Base-by-base conservation (phyloP, 1,140 invertebrate species). In the Eumeta japonica region DNA sequence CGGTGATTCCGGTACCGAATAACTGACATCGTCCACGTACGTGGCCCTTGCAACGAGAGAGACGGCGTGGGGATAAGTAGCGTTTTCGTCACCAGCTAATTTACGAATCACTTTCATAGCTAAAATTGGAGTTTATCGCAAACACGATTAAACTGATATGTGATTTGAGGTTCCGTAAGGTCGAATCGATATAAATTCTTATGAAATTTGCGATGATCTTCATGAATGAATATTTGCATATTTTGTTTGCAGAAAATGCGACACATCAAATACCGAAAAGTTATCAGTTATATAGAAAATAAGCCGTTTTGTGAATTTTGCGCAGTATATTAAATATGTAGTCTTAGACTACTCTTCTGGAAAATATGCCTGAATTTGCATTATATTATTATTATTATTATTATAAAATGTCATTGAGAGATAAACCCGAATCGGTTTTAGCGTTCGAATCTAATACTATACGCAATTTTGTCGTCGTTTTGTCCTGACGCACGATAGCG, bases 241-340 rank as follows among this genome's bases (percentile, higher is more conserved):
- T 14, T 3, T 42, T 13, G 24, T 42, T 35, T 10, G 44, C 39
- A n/a, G 16, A 28, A 14, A 45, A 13, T 11, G 39, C 43, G n/a
- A 31, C 16, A n/a, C 5, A n/a, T 7, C 5, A 24, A 7, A 24
- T 7, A n/a, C 20, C 5, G 5, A 24, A 24, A 7, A n/a, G n/a
- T n/a, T n/a, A 7, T n/a, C 20, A 24, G n/a, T 24, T 7, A 24
- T 24, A 24, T 7, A 24, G 5, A 7, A 24, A 24, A 24, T 24
- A 24, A 7, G n/a, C n/a, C n/a, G 5, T 5, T 24, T 24, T 24
- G 20, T n/a, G n/a, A n/a, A n/a, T 24, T 24, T n/a, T 5, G 20
- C 20, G 5, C 20, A 5, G 20, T 24, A 24, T 24, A 24, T n/a
- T n/a, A n/a, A n/a, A n/a, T n/a, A n/a, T n/a, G n/a, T n/a, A n/a